Percentiles rank a stretch among this genome's conserved stretches.
Evolutionary conservation across 2,113 vertebrate species (phyloP).

Genomic region (Chroicocephalus ridibundus): DNA sequence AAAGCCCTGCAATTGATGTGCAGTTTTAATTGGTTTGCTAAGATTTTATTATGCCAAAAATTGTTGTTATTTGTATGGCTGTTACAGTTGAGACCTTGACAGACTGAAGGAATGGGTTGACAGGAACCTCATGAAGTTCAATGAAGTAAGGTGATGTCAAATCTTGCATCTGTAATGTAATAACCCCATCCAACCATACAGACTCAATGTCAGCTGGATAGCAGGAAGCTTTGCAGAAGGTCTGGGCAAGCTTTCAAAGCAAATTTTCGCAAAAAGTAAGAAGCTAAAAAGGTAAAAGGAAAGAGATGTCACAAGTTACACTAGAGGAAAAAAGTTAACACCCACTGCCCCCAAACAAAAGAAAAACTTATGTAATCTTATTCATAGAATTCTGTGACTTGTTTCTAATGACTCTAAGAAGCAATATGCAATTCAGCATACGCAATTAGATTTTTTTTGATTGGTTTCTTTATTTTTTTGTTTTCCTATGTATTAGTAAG

Average conservation of each 20-base stretch:
- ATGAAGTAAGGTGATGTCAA: neutral
- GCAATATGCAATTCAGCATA: neutral
- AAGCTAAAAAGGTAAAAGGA: neutral
- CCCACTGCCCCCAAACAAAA: too few species aligned
- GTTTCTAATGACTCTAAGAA: neutral
- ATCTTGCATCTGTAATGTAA: neutral
- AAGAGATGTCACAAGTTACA: neutral
- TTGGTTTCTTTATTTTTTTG: neutral
- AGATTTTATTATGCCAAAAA: too few species aligned
- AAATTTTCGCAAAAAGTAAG: neutral
- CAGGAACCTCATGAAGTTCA: neutral
- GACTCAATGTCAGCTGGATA: rapidly evolving
- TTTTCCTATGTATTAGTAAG: neutral
- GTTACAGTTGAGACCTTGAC: neutral
- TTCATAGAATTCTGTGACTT: neutral
- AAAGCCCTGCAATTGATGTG: too few species aligned
- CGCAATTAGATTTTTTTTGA: rapidly evolving
- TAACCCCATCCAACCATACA: neutral
- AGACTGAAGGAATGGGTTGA: neutral
- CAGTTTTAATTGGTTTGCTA: too few species aligned
- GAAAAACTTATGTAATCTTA: neutral
- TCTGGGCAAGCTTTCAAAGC: neutral
- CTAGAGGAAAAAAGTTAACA: neutral
- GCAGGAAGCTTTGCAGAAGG: neutral
- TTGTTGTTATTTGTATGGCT: neutral